phyloP scores from a whole-genome alignment of 2,888 invertebrate species.

The Heteropelma amictum region DNA sequence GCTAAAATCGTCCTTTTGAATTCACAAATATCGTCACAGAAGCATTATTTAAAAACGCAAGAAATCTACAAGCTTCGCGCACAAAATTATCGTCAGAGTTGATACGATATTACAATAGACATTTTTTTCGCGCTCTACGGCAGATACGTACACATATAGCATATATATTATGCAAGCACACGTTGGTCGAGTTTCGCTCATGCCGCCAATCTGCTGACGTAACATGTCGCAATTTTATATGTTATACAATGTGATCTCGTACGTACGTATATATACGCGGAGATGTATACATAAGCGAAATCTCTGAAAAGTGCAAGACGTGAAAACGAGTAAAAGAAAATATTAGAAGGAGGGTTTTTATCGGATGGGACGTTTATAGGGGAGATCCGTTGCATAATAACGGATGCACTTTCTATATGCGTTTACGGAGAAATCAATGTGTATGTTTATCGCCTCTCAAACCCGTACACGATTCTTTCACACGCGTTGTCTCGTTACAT shows the following conservation, averaged over 20 bases:
- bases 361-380: constrained; percentile 10
- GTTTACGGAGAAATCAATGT: constrained; percentile 16
- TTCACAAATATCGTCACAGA: too few relatives aligned
- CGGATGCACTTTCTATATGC: constrained; percentile 16
- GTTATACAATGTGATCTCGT: not conserved
- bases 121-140: too few relatives aligned
- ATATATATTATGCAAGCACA: constrained; percentile 35
- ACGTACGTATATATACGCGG: not conserved
- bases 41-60: too few relatives aligned
- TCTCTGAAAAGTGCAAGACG: not conserved
- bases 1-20: too few relatives aligned
- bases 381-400: constrained; percentile 18
- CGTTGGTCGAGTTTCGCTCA: constrained; percentile 28
- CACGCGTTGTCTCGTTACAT: too few relatives aligned
- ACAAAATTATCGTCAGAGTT: too few relatives aligned
- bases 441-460: constrained; percentile 18
- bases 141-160: too few relatives aligned
- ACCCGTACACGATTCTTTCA: not conserved
- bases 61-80: too few relatives aligned
- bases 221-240: constrained; percentile 18
- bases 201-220: constrained; percentile 10
- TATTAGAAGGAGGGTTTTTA: too few relatives aligned
- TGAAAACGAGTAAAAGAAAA: constrained; percentile 18
- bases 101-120: too few relatives aligned
- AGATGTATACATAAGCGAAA: constrained; percentile 2